Percentiles rank a stretch among this genome's conserved stretches.
phyloP scores from a whole-genome alignment of 1,140 invertebrate genomes.

The Triops longicaudatus region DNA sequence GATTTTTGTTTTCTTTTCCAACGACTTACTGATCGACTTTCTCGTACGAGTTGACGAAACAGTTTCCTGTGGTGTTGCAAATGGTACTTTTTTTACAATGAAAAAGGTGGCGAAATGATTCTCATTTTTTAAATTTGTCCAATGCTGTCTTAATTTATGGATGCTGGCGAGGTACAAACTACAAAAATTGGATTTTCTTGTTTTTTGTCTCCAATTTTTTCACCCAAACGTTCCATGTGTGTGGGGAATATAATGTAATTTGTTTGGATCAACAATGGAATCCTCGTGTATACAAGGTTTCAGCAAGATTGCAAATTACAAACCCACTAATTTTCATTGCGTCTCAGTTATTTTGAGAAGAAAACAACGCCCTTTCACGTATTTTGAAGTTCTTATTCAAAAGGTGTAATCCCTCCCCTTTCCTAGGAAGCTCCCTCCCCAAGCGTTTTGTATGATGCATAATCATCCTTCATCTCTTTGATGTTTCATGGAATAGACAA shows the following conservation, averaged over 20 bases:
- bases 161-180: background rate
- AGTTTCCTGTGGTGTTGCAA: conserved; percentile 4
- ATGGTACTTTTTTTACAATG: background rate
- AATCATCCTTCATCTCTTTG: conserved; percentile 15
- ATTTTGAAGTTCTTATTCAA: background rate
- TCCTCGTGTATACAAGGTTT: background rate
- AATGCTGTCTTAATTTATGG: background rate
- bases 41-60: background rate
- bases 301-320: background rate
- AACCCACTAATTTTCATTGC: background rate
- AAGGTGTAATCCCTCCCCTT: background rate
- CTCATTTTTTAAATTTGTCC: background rate
- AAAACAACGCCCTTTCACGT: background rate
- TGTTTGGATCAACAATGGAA: background rate
- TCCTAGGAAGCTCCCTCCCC: background rate
- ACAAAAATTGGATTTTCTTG: background rate
- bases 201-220: background rate
- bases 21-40: background rate
- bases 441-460: conserved; percentile 2
- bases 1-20: background rate
- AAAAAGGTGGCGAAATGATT: background rate
- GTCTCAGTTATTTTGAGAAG: conserved; percentile 5
- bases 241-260: background rate
- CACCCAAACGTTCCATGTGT: background rate
- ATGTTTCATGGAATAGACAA: conserved; percentile 11